Percentiles rank a stretch among this genome's conserved stretches.
phyloP scores from a whole-genome alignment of 2,797 vertebrate genomes.

The Pachyuromys duprasi region DNA sequence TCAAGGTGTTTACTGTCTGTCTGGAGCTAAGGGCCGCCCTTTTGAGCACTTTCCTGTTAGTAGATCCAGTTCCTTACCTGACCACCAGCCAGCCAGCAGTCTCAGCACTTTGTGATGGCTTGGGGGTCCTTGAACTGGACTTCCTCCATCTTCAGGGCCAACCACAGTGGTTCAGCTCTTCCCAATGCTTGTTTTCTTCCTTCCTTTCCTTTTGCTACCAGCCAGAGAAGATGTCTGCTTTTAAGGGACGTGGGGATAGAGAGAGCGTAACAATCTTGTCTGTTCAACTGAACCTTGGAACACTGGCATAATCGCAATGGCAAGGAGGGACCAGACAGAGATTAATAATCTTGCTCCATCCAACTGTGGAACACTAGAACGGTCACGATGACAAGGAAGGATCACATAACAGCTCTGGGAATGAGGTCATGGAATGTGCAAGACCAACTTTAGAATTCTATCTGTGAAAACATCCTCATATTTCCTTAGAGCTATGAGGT shows the following conservation, averaged over 20 bases:
- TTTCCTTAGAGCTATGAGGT: neutral
- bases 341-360: neutral
- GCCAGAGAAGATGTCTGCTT: neutral
- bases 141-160: neutral
- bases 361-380: accelerated
- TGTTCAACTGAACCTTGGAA: too few relatives aligned
- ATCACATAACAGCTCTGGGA: neutral
- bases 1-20: neutral
- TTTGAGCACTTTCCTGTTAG: neutral
- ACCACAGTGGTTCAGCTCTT: neutral
- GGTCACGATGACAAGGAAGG: too few relatives aligned
- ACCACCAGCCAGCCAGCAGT: neutral
- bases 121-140: neutral
- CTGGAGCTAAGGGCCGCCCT: neutral
- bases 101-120: neutral
- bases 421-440: neutral
- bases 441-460: neutral
- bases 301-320: accelerated
- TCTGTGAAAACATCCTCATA: neutral
- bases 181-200: neutral
- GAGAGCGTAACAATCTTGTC: neutral
- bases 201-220: neutral
- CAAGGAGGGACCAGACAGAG: too few relatives aligned
- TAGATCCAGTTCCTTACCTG: neutral
- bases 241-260: neutral